Evolutionary conservation across 1,140 invertebrate species (phyloP).

Genomic region (Tetragonula clypearis): DNA sequence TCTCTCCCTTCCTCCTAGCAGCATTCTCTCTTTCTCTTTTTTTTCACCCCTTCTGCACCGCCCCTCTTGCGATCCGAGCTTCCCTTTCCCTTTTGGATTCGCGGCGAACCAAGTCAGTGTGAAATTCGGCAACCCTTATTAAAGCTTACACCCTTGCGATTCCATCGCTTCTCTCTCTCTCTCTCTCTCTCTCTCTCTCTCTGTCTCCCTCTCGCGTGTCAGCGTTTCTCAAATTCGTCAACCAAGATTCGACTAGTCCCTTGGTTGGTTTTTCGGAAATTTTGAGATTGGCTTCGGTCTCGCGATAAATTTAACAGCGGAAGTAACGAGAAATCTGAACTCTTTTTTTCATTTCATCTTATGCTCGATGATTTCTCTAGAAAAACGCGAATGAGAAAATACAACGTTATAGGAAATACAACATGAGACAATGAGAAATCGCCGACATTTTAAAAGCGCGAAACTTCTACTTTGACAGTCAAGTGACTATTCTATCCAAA

Average conservation of each 20-base stretch:
- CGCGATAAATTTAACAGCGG: neutral
- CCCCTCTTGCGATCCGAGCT: neutral
- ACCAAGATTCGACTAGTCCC: neutral
- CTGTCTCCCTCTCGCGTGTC: neutral
- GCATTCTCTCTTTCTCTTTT: constrained; percentile 32
- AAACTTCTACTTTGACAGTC: too few relatives aligned
- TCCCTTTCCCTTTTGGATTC: constrained; percentile 31
- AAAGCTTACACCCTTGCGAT: constrained; percentile 74
- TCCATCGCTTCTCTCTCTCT: neutral
- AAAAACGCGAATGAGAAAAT: too few relatives aligned
- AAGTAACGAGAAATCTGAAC: too few relatives aligned
- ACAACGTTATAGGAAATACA: too few relatives aligned
- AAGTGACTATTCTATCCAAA: too few relatives aligned
- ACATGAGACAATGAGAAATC: too few relatives aligned
- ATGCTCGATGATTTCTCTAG: too few relatives aligned
- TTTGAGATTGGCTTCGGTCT: neutral
- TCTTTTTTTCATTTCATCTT: too few relatives aligned
- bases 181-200: neutral
- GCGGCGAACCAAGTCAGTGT: constrained; percentile 76
- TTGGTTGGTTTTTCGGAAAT: neutral
- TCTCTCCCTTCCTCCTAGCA: constrained; percentile 64
- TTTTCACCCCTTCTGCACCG: constrained; percentile 26
- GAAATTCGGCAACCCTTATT: constrained; percentile 81
- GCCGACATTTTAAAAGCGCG: too few relatives aligned
- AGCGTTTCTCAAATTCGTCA: constrained; percentile 42